phyloP scores from a whole-genome alignment of 2,113 vertebrate species.

The Elanus axillaris region DNA sequence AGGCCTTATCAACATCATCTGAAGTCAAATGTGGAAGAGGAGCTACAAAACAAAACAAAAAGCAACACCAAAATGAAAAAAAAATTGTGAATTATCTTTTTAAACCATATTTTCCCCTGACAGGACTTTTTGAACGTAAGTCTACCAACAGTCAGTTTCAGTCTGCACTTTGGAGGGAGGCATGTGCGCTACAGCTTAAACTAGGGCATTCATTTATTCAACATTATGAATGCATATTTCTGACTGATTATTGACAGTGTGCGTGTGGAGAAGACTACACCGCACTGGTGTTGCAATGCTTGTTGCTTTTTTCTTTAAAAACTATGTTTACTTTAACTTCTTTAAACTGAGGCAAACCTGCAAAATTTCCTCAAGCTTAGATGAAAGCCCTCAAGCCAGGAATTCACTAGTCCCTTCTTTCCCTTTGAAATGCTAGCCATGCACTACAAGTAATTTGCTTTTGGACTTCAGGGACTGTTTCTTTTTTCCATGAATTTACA shows the following conservation, averaged over 20 bases:
- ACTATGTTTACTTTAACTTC: neutral
- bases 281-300: conserved; percentile 55
- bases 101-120: conserved; percentile 46
- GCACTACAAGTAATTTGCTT: neutral
- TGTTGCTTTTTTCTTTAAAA: neutral
- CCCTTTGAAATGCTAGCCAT: neutral
- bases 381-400: neutral
- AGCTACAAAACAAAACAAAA: conserved; percentile 85
- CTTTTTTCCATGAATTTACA: neutral
- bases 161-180: neutral
- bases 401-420: neutral
- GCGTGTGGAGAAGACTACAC: conserved; percentile 58
- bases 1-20: conserved; percentile 94
- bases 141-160: neutral
- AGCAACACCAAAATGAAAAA: conserved; percentile 77
- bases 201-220: neutral
- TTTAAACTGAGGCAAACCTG: neutral
- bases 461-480: neutral
- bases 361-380: neutral
- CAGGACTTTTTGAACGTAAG: neutral
- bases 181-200: neutral
- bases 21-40: conserved; percentile 96
- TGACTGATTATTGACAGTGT: neutral
- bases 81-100: conserved; percentile 50
- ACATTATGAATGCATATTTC: neutral